Percentiles rank a stretch among this genome's conserved stretches.
Conservation (phyloP, 2,797 vertebrate species). For the Chiloscyllium punctatum region DNA sequence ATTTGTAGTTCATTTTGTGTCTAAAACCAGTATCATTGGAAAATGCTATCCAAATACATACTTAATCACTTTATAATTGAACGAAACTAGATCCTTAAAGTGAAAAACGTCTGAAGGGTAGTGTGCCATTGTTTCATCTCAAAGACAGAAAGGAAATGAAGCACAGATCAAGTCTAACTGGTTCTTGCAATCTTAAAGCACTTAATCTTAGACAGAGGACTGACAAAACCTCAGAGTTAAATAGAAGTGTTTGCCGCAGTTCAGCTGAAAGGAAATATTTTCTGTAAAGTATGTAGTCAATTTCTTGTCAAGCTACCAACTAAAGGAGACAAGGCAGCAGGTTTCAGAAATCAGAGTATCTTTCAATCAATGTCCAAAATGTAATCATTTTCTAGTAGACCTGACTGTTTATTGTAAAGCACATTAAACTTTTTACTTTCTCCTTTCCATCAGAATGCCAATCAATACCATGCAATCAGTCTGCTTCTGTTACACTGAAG, state of each 20-base stretch:
- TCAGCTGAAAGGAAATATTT: slow-evolving; percentile 21
- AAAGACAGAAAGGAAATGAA: slow-evolving; percentile 24
- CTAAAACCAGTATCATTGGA: background rate
- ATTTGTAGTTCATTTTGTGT: background rate
- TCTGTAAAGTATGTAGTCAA: slow-evolving; percentile 14
- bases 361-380: slow-evolving; percentile 32
- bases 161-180: slow-evolving; percentile 22
- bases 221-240: slow-evolving; percentile 29
- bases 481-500: background rate
- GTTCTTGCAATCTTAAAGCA: background rate
- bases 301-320: slow-evolving; percentile 15
- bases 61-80: background rate
- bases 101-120: background rate
- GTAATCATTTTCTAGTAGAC: slow-evolving; percentile 12
- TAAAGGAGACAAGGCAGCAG: background rate
- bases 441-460: slow-evolving; percentile 11
- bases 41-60: background rate
- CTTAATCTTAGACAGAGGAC: slow-evolving; percentile 18
- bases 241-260: slow-evolving; percentile 12
- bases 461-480: slow-evolving; percentile 4
- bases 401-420: background rate
- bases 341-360: background rate
- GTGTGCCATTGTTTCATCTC: background rate
- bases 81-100: background rate
- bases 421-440: background rate